Conservation (phyloP, 2,888 invertebrate species). For the Elmis aenea region DNA sequence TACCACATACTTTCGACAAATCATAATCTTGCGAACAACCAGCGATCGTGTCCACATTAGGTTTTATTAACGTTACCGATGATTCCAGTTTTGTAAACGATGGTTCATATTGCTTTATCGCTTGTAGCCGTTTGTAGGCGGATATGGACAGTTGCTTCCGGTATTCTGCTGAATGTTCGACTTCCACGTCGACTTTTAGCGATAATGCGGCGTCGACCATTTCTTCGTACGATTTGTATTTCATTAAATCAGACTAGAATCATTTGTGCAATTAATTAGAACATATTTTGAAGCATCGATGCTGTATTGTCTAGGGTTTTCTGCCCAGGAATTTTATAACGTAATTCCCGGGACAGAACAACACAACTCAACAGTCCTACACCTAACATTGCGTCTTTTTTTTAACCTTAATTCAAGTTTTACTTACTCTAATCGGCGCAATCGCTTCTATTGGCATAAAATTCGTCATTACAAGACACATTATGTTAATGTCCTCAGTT, state of each 20-base stretch:
- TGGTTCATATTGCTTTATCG: slow-evolving; percentile 50
- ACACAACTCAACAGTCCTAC: no score
- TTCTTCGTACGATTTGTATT: no score
- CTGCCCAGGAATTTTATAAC: no score
- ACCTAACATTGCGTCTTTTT: no score
- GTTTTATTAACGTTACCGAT: slow-evolving; percentile 58
- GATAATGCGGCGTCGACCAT: slow-evolving; percentile 52
- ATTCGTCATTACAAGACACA: slow-evolving; percentile 49
- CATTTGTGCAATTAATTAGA: no score
- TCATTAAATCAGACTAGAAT: no score
- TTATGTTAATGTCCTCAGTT: slow-evolving; percentile 51
- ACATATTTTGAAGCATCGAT: no score
- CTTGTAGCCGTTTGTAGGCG: slow-evolving; percentile 54
- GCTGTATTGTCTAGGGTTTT: no score
- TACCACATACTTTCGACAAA: slow-evolving; percentile 54
- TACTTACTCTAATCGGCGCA: no score
- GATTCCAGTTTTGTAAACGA: slow-evolving; percentile 45
- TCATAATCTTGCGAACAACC: slow-evolving; percentile 61
- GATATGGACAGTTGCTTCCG: slow-evolving; percentile 43
- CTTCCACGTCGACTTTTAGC: slow-evolving; percentile 44
- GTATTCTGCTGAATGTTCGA: slow-evolving; percentile 43
- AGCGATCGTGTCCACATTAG: slow-evolving; percentile 54
- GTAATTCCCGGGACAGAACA: no score
- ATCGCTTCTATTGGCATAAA: slow-evolving; percentile 16
- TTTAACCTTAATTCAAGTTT: no score